A percentile compares a stretch with the other conserved stretches of the same genome.
Evolutionary conservation across 2,888 invertebrate genomes (phyloP).

Genomic region (Callinectes sapidus): DNA sequence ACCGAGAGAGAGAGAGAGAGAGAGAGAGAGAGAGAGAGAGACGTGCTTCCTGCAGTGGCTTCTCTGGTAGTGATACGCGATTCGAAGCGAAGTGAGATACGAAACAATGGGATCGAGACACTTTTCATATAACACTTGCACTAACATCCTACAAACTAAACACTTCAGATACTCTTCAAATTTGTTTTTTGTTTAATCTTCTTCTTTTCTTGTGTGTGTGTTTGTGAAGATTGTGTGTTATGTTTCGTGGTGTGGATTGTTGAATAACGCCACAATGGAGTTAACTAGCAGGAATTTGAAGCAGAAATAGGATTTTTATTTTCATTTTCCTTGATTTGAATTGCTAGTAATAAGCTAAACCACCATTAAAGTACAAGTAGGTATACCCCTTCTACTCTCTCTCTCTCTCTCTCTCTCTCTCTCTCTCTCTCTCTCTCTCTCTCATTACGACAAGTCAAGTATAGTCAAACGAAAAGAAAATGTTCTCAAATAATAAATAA

Average conservation of each 20-base stretch:
- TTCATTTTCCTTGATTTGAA: too few relatives aligned
- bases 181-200: neutral
- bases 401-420: conserved; percentile 29
- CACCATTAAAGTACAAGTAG: too few relatives aligned
- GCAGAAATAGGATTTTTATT: too few relatives aligned
- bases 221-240: too few relatives aligned
- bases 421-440: neutral
- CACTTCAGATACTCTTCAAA: neutral
- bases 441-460: neutral
- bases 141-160: too few relatives aligned
- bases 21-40: neutral
- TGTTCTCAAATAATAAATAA: too few relatives aligned
- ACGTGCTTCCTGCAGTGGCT: neutral
- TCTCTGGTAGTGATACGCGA: neutral
- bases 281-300: too few relatives aligned
- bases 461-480: too few relatives aligned
- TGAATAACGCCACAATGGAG: too few relatives aligned
- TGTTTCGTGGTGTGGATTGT: too few relatives aligned
- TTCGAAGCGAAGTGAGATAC: neutral
- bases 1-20: neutral
- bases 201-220: neutral
- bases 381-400: neutral
- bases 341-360: too few relatives aligned
- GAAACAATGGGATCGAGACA: neutral
- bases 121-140: neutral